Evolutionary conservation across 2,797 vertebrate genomes (phyloP).

Genomic region (Danionella dracula): DNA sequence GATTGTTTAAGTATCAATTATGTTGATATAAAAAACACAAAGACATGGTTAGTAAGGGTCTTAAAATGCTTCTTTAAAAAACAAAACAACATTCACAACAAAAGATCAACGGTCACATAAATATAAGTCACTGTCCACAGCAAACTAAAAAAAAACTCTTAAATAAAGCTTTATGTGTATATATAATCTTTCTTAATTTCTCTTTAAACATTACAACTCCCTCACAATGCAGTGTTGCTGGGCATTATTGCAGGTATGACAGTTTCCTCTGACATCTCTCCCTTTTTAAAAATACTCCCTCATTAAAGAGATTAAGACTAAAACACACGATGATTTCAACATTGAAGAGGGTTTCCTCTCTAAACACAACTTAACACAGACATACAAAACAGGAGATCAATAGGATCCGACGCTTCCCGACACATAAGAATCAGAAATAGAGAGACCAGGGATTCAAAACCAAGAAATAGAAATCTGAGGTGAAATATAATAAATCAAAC

Average conservation of each 20-base stretch:
- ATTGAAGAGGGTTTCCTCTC: not conserved
- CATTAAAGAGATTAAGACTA: not conserved
- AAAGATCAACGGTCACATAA: conserved; percentile 54
- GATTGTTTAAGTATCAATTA: too few relatives aligned
- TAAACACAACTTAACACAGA: not conserved
- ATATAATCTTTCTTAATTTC: conserved; percentile 29
- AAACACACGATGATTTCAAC: not conserved
- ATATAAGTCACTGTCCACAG: conserved; percentile 70
- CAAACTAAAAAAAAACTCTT: conserved; percentile 62
- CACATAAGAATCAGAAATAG: too few relatives aligned
- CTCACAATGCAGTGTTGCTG: conserved; percentile 30
- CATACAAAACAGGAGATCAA: not conserved
- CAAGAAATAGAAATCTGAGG: too few relatives aligned
- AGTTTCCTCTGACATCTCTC: conserved; percentile 34
- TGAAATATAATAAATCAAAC: too few relatives aligned
- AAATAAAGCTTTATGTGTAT: conserved; percentile 56
- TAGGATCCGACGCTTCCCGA: too few relatives aligned
- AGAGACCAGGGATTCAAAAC: too few relatives aligned
- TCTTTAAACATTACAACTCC: conserved; percentile 33
- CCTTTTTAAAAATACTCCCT: conserved; percentile 28
- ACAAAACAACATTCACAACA: conserved; percentile 59
- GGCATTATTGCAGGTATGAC: conserved; percentile 29
- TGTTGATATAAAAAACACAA: conserved; percentile 8
- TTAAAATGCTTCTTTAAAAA: conserved; percentile 46
- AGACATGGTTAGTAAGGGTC: not conserved